Evolutionary conservation across 2,113 vertebrate species (phyloP).

Genomic region (Rafetus swinhoei): DNA sequence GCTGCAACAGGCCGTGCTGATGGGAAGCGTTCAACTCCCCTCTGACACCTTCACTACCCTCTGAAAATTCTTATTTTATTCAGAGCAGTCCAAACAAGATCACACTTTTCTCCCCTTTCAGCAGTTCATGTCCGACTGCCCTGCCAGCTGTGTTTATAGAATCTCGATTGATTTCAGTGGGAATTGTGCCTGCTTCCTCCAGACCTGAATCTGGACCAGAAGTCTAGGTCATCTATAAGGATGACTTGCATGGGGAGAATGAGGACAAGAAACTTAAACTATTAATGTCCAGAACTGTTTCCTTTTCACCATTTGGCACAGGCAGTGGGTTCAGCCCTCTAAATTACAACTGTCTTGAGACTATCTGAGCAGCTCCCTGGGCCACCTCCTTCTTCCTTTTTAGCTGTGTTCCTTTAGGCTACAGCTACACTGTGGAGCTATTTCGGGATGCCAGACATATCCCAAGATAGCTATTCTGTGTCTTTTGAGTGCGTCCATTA

Average conservation of each 20-base stretch:
- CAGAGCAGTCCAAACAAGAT: neutral
- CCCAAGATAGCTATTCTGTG: no score
- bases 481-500: no score
- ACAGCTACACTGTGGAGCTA: no score
- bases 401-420: neutral
- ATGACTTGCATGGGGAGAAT: neutral
- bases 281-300: accelerated
- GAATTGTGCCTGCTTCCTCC: neutral
- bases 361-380: neutral
- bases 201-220: neutral
- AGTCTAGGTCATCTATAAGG: accelerated
- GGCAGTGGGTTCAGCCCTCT: neutral
- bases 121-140: neutral
- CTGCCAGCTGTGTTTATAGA: neutral
- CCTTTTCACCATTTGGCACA: neutral
- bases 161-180: neutral
- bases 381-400: neutral
- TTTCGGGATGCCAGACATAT: no score
- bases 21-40: neutral
- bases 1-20: neutral
- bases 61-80: neutral
- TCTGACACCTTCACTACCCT: neutral
- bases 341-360: neutral
- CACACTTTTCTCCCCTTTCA: neutral
- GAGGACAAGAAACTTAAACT: neutral